phyloP scores from a whole-genome alignment of 1,140 invertebrate species.

The Drosophila insularis region DNA sequence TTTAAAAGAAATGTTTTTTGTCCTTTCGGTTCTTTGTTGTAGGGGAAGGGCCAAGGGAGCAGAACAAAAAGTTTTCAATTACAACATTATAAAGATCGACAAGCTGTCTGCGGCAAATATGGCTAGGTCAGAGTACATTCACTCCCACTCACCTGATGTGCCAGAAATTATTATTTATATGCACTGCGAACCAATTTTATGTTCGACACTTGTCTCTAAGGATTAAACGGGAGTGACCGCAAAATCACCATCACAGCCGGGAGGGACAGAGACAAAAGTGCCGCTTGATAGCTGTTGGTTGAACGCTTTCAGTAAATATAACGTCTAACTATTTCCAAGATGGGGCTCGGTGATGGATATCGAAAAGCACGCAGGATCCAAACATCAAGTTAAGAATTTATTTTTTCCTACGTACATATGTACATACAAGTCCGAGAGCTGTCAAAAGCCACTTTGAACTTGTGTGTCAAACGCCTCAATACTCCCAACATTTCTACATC shows the following conservation, averaged over 20 bases:
- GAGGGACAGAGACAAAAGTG: background rate
- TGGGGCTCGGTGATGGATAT: background rate
- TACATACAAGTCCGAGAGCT: slow-evolving; percentile 59
- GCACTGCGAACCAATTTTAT: slow-evolving; percentile 75
- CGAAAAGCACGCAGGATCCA: background rate
- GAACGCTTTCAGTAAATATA: slow-evolving; percentile 1
- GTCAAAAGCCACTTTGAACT: slow-evolving; percentile 82
- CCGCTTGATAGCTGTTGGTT: background rate
- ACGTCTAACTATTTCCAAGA: background rate
- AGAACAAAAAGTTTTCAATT: slow-evolving; percentile 79
- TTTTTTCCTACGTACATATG: background rate
- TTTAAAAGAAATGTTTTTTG: slow-evolving; percentile 72
- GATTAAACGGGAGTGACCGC: slow-evolving; percentile 81
- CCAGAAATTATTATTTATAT: slow-evolving; percentile 82
- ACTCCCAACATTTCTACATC: slow-evolving; percentile 41
- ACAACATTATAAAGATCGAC: slow-evolving; percentile 82
- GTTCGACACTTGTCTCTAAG: slow-evolving; percentile 82
- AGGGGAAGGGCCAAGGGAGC: slow-evolving; percentile 5
- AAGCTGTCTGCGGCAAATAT: slow-evolving; percentile 81
- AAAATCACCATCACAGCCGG: slow-evolving; percentile 77
- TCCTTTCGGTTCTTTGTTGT: slow-evolving; percentile 1
- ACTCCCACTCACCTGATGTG: slow-evolving; percentile 36
- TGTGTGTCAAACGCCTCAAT: slow-evolving; percentile 77
- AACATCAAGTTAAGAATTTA: slow-evolving; percentile 31
- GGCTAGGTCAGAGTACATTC: slow-evolving; percentile 41